These are phyloP conservation scores for Pelobates fuscus DNA, from an alignment of 2,113 vertebrate species.

Conservation along the genomic window DNA sequence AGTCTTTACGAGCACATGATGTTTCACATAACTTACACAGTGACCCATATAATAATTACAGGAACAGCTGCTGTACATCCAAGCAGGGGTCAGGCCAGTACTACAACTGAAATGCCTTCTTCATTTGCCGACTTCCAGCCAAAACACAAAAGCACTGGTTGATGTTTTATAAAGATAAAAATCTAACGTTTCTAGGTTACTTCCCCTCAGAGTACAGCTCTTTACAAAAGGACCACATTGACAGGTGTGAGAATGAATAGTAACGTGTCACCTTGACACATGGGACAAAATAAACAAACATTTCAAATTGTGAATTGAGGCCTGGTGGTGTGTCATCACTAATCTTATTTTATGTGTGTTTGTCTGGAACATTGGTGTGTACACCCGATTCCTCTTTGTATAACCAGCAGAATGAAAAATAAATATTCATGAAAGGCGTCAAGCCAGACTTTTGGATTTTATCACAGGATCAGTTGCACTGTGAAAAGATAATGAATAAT, in stretches of 20 bases:
- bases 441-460: too few species aligned
- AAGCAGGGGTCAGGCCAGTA: neutral
- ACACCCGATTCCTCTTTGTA: too few species aligned
- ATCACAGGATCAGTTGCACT: too few species aligned
- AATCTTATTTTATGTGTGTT: too few species aligned
- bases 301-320: too few species aligned
- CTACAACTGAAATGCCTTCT: neutral
- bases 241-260: neutral
- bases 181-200: neutral
- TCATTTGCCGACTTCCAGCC: neutral
- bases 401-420: too few species aligned
- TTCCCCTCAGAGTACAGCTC: neutral
- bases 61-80: neutral
- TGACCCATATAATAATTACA: neutral
- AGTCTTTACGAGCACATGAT: too few species aligned
- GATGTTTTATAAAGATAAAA: neutral
- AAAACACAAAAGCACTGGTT: neutral
- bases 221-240: neutral
- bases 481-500: too few species aligned
- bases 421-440: too few species aligned
- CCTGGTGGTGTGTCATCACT: too few species aligned
- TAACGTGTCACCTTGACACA: neutral
- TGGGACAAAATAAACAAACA: too few species aligned
- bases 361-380: too few species aligned
- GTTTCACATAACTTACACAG: neutral